phyloP scores from a whole-genome alignment of 2,797 vertebrate genomes.

The Gambelia wislizenii region DNA sequence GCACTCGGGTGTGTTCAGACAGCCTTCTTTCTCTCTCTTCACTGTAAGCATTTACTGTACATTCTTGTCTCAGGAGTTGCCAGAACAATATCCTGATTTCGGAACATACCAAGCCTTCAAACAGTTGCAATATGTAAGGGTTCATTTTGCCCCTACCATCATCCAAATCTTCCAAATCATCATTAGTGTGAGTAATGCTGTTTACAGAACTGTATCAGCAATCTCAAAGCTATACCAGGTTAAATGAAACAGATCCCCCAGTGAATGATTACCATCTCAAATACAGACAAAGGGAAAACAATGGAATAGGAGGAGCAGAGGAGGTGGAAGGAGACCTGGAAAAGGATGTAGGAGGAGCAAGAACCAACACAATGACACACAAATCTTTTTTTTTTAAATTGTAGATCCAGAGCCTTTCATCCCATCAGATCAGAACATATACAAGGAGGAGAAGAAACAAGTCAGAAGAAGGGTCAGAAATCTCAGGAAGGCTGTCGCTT shows the following conservation, averaged over 20 bases:
- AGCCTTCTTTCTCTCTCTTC: background rate
- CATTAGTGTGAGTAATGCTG: conserved; percentile 16
- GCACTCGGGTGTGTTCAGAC: background rate
- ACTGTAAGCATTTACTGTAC: background rate
- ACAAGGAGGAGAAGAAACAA: background rate
- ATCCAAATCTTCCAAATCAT: background rate
- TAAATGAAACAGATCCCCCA: conserved; percentile 18
- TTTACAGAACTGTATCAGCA: background rate
- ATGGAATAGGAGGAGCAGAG: background rate
- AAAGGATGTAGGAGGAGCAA: background rate
- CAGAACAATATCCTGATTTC: background rate
- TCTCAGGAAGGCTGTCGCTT: background rate
- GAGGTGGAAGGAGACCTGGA: too few species aligned
- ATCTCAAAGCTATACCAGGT: conserved; percentile 2
- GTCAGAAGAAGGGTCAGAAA: background rate
- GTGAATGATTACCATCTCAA: background rate
- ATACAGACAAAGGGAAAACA: conserved; percentile 1
- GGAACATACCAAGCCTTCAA: background rate
- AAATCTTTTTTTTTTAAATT: background rate
- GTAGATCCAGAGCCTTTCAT: background rate
- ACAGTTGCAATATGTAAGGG: too few species aligned
- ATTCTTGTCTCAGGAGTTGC: background rate
- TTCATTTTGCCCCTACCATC: too few species aligned
- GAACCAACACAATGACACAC: background rate
- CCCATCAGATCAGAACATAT: background rate